Conservation (phyloP, 2,113 vertebrate genomes). For the Dipodomys merriami region DNA sequence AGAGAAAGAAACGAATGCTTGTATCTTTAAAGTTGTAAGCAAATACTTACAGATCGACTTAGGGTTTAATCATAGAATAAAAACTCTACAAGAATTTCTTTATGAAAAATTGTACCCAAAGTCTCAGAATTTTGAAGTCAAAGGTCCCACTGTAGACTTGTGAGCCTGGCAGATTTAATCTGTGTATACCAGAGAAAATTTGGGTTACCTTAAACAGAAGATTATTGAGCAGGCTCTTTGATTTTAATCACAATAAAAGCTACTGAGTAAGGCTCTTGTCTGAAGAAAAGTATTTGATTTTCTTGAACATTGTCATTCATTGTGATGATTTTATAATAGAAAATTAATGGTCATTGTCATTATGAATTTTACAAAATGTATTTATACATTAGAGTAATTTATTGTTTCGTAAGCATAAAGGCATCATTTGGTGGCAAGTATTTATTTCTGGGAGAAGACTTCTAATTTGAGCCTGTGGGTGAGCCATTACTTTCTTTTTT, state of each 20-base stretch:
- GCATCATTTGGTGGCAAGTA: neutral
- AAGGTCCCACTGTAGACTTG: neutral
- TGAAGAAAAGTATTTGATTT: neutral
- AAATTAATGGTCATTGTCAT: neutral
- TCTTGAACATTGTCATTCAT: neutral
- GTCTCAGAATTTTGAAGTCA: neutral
- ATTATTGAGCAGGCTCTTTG: neutral
- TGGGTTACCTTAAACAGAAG: neutral
- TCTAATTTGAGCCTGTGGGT: neutral
- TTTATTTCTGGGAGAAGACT: neutral
- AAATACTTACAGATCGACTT: neutral
- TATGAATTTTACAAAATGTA: neutral
- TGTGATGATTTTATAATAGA: neutral
- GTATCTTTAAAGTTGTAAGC: neutral
- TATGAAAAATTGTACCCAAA: neutral
- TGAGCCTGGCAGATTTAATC: slow-evolving; percentile 12
- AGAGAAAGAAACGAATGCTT: neutral
- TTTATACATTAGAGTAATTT: neutral
- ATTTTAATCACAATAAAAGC: neutral
- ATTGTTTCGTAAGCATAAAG: neutral
- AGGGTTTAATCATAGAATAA: neutral
- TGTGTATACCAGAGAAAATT: neutral
- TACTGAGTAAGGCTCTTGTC: neutral
- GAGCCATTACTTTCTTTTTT: neutral
- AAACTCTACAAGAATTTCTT: neutral